These are phyloP conservation scores for Dolichotis patagonum DNA, from an alignment of 2,113 vertebrate genomes.

Conservation along the genomic window DNA sequence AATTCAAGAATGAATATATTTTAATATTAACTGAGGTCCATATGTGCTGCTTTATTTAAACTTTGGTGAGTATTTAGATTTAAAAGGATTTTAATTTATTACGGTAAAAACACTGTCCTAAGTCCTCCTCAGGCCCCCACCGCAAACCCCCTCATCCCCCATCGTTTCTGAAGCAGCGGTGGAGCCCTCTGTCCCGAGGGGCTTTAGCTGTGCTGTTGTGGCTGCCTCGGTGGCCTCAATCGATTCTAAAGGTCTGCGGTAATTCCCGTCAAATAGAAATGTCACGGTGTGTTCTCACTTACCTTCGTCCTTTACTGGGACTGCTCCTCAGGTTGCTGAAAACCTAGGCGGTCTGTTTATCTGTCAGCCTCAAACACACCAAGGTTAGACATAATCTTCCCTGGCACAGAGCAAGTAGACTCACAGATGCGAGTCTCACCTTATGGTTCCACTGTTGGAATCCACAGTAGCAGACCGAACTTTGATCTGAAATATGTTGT, in stretches of 20 bases:
- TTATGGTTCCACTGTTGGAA: neutral
- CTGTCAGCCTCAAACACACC: neutral
- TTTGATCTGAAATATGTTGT: neutral
- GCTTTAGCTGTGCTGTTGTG: neutral
- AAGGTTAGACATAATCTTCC: neutral
- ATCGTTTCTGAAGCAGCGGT: neutral
- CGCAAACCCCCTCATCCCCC: too few species aligned
- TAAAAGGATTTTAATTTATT: neutral
- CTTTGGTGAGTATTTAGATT: neutral
- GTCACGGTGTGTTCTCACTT: neutral
- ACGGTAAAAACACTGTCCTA: neutral
- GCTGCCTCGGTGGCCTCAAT: neutral
- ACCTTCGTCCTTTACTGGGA: neutral
- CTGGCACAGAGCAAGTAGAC: neutral
- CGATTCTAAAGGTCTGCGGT: neutral
- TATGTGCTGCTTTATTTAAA: neutral
- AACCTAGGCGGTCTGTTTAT: neutral
- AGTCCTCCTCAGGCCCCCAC: neutral
- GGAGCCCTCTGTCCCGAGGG: neutral
- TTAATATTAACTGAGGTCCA: neutral
- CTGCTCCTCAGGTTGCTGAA: neutral
- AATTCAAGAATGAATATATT: neutral
- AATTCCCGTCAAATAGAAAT: neutral
- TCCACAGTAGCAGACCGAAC: accelerated
- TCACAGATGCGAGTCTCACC: neutral